Evolutionary conservation across 2,888 invertebrate genomes (phyloP).

Genomic region (Craniophora ligustri): DNA sequence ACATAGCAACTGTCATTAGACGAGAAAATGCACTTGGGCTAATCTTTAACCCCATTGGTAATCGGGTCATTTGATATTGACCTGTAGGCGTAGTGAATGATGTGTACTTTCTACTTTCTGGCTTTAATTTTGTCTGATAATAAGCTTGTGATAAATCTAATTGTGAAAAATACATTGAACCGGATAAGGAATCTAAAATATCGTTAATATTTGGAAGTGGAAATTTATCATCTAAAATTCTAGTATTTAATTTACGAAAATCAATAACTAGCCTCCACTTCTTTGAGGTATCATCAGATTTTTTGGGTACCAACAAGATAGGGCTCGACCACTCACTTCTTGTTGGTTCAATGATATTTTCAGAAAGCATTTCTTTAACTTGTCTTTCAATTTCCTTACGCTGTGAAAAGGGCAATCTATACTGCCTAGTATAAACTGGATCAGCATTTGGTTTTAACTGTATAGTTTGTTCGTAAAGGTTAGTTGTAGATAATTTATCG

Average conservation of each 20-base stretch:
- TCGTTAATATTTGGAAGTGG: background rate
- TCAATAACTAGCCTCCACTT: background rate
- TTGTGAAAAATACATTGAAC: background rate
- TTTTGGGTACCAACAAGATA: background rate
- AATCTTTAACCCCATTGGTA: background rate
- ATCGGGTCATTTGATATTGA: background rate
- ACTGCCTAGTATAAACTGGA: no score
- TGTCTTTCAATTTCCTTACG: background rate
- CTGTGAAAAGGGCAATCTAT: no score
- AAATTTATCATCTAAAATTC: background rate
- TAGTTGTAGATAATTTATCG: background rate
- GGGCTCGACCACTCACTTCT: background rate
- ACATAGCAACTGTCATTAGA: background rate
- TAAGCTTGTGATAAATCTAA: background rate
- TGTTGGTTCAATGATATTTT: background rate
- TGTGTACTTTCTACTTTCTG: no score
- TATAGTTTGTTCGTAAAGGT: background rate
- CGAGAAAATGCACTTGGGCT: background rate
- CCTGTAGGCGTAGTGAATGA: no score
- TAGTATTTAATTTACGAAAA: background rate
- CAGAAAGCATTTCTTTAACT: background rate
- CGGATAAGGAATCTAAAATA: background rate
- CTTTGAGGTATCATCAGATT: background rate
- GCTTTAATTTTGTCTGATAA: background rate
- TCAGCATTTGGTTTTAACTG: background rate